A percentile compares a stretch with the other conserved stretches of the same genome.
Evolutionary conservation across 1,140 invertebrate species (phyloP).

Genomic region (Venturia canescens): DNA sequence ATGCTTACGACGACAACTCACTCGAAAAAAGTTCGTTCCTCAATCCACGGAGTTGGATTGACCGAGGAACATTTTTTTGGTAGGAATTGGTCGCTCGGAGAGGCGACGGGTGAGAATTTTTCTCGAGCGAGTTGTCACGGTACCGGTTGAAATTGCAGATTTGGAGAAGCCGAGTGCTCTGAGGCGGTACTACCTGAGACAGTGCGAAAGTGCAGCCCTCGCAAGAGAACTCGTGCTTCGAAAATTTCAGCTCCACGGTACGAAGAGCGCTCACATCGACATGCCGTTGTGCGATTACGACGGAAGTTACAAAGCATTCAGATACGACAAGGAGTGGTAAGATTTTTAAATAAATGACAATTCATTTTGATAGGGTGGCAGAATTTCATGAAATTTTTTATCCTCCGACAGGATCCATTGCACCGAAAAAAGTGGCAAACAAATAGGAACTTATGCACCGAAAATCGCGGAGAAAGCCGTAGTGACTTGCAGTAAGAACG

Average conservation of each 20-base stretch:
- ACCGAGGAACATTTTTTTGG: no score
- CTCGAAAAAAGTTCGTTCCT: no score
- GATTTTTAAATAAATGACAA: no score
- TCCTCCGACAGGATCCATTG: slow-evolving; percentile 57
- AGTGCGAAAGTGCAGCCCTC: slow-evolving; percentile 66
- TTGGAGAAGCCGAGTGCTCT: not conserved
- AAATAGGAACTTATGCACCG: slow-evolving; percentile 56
- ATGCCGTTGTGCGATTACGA: slow-evolving; percentile 62
- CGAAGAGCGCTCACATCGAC: slow-evolving; percentile 50
- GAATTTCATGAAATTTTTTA: slow-evolving; percentile 20
- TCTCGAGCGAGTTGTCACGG: no score
- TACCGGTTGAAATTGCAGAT: slow-evolving; percentile 13
- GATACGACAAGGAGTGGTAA: slow-evolving; percentile 45
- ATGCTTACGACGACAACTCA: no score
- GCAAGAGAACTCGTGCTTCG: slow-evolving; percentile 56
- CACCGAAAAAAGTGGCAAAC: slow-evolving; percentile 58
- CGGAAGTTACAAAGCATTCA: slow-evolving; percentile 60
- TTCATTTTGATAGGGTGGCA: no score
- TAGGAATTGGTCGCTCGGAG: no score
- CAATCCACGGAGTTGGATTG: no score
- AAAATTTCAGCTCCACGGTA: slow-evolving; percentile 59
- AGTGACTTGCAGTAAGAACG: slow-evolving; percentile 63
- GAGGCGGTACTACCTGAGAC: slow-evolving; percentile 61
- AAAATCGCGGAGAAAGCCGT: slow-evolving; percentile 43
- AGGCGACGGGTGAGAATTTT: no score